A percentile compares a stretch with the other conserved stretches of the same genome.
Evolutionary conservation across 2,888 invertebrate species (phyloP).

Genomic region (Teinopalpus imperialis): DNA sequence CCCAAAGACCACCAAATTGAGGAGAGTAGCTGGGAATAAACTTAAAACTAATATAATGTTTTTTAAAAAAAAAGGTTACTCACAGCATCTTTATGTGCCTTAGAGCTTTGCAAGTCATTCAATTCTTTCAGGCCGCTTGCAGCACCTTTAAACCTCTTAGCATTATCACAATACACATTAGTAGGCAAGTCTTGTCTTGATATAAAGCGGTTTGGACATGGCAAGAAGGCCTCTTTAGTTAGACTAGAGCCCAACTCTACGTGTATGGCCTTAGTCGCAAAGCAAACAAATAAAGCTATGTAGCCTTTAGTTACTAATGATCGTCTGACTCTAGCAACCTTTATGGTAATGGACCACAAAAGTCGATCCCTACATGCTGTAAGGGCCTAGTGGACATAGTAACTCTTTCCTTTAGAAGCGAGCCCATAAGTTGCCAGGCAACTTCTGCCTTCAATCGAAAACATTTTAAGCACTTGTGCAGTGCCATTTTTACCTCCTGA

Average conservation of each 20-base stretch:
- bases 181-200: conserved; percentile 26
- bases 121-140: conserved; percentile 26
- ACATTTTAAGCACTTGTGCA: background rate
- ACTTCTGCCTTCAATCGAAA: background rate
- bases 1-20: too few relatives aligned
- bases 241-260: too few relatives aligned
- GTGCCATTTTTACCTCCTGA: background rate
- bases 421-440: background rate
- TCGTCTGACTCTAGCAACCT: conserved; percentile 18
- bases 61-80: background rate
- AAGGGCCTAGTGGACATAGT: background rate
- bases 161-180: conserved; percentile 31
- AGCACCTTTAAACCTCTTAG: conserved; percentile 28
- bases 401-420: background rate
- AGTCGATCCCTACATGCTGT: background rate
- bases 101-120: conserved; percentile 19
- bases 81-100: conserved; percentile 15
- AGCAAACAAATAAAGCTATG: conserved; percentile 27
- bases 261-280: conserved; percentile 26
- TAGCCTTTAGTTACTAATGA: conserved; percentile 24
- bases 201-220: conserved; percentile 28
- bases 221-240: conserved; percentile 30
- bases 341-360: conserved; percentile 10
- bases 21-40: background rate
- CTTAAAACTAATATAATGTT: background rate